Evolutionary conservation across 1,140 invertebrate genomes (phyloP).

Genomic region (Acromyrmex charruanus): DNA sequence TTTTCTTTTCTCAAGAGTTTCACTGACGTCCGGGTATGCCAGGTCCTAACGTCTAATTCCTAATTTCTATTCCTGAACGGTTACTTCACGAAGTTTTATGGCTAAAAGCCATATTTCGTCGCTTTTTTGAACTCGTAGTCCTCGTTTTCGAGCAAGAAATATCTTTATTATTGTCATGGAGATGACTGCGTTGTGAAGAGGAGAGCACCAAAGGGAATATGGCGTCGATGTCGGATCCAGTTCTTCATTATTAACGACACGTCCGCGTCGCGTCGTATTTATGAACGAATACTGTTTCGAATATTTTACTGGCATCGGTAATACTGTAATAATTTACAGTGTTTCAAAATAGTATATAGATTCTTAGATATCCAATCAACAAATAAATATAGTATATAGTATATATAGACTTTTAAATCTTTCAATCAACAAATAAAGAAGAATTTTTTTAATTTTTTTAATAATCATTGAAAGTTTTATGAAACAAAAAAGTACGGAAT

Average conservation of each 20-base stretch:
- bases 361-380: neutral
- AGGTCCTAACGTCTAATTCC: constrained; percentile 80
- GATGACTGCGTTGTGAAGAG: constrained; percentile 74
- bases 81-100: constrained; percentile 49
- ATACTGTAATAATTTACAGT: neutral
- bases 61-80: constrained; percentile 81
- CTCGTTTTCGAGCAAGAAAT: constrained; percentile 75
- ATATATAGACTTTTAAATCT: neutral
- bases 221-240: constrained; percentile 20
- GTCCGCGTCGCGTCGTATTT: neutral
- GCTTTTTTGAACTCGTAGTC: constrained; percentile 79
- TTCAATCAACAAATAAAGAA: neutral
- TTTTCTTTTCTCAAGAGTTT: constrained; percentile 75
- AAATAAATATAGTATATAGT: neutral
- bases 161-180: constrained; percentile 86
- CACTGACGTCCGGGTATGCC: constrained; percentile 63
- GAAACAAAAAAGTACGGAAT: neutral
- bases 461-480: neutral
- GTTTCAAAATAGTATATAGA: neutral
- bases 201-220: constrained; percentile 34
- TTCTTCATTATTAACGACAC: neutral
- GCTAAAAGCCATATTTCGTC: constrained; percentile 34
- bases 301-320: neutral
- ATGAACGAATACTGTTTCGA: neutral
- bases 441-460: too few relatives aligned